A percentile compares a stretch with the other conserved stretches of the same genome.
Evolutionary conservation across 2,888 invertebrate species (phyloP).

Genomic region (Eupithecia centaureata): DNA sequence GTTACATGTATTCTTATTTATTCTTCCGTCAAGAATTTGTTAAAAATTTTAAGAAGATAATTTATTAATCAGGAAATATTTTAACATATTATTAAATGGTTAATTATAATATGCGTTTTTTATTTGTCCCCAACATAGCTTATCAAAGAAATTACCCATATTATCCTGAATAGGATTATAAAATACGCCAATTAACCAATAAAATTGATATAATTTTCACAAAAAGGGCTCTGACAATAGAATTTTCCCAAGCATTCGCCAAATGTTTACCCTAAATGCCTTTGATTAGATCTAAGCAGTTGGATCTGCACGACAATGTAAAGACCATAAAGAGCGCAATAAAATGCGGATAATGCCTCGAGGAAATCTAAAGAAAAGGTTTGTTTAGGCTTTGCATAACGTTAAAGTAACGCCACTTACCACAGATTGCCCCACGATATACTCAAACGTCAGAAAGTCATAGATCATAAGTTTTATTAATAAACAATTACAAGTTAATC

Average conservation of each 20-base stretch:
- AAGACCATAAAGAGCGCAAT: constrained; percentile 19
- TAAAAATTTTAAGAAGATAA: too few species aligned
- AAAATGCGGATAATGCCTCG: constrained; percentile 22
- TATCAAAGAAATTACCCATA: too few species aligned
- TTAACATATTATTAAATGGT: too few species aligned
- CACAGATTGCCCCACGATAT: neutral
- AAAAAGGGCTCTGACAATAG: neutral
- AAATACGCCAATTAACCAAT: neutral
- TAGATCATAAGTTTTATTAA: too few species aligned
- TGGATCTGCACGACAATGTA: constrained; percentile 25
- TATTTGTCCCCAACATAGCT: too few species aligned
- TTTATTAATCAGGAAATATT: too few species aligned
- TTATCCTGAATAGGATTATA: neutral
- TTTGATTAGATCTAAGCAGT: constrained; percentile 20
- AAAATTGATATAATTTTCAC: neutral
- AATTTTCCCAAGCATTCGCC: neutral
- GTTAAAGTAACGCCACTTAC: neutral
- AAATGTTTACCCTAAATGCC: constrained; percentile 8
- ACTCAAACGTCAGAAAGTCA: neutral
- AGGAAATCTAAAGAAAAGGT: constrained; percentile 24
- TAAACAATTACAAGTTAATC: too few species aligned
- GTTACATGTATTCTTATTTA: too few species aligned
- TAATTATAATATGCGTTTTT: too few species aligned
- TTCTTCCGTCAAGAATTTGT: too few species aligned
- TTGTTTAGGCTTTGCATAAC: neutral